phyloP scores from a whole-genome alignment of 2,888 invertebrate genomes.

The Plemyria rubiginata region DNA sequence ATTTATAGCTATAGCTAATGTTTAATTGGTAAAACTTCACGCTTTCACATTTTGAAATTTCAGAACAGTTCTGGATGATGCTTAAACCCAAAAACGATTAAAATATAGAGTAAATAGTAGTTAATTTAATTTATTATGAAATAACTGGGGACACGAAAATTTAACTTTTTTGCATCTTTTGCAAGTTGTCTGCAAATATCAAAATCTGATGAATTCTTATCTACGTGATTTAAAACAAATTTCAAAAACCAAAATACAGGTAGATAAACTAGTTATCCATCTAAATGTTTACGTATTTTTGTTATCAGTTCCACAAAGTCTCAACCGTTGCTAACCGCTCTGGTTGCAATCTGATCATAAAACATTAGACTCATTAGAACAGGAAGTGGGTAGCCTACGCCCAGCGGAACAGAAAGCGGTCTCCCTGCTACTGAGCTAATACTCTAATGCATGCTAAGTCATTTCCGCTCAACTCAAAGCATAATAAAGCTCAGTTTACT shows the following conservation, averaged over 20 bases:
- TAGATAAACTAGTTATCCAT: too few species aligned
- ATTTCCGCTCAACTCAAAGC: slow-evolving; percentile 25
- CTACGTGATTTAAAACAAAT: neutral
- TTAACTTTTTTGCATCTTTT: too few species aligned
- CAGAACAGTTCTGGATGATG: too few species aligned
- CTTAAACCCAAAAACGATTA: too few species aligned
- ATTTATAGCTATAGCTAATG: neutral
- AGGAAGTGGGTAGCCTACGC: slow-evolving; percentile 27
- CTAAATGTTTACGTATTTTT: neutral
- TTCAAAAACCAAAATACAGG: neutral
- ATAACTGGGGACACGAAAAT: too few species aligned
- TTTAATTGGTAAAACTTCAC: too few species aligned
- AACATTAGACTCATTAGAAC: slow-evolving; percentile 25
- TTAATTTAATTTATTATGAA: too few species aligned
- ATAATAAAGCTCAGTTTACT: slow-evolving; percentile 19
- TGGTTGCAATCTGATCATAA: slow-evolving; percentile 18
- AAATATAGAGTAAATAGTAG: too few species aligned
- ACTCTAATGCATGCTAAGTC: slow-evolving; percentile 36
- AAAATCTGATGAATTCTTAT: neutral
- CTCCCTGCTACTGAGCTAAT: slow-evolving; percentile 23
- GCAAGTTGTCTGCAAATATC: neutral
- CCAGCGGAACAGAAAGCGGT: slow-evolving; percentile 36
- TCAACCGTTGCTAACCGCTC: neutral
- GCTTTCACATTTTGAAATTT: too few species aligned
- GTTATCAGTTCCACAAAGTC: neutral